Evolutionary conservation across 2,888 invertebrate genomes (phyloP), one percentile per base, ranked within the genome.

Genomic region (Pristionchus mayeri): DNA sequence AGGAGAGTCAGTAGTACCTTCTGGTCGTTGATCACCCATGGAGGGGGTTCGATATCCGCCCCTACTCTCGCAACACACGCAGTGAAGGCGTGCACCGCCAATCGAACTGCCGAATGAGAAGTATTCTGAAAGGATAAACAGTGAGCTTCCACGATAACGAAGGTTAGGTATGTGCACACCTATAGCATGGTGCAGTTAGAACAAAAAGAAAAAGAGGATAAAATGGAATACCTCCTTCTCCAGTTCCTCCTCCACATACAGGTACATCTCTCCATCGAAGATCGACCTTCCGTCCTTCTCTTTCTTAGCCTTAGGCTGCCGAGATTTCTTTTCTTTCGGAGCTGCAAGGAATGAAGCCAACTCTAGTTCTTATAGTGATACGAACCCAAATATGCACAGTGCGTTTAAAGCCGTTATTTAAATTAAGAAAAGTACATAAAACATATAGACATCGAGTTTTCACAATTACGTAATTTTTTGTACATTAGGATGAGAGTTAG

Each of bases 1-100:
- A 54, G 30, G 34, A 4, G 37, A 40, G 11, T 7, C 40, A 24
- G 18, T 13, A 7, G 34, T 75, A 88, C 88, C 85, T 91, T 88
- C 84, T 91, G 90, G 24, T 85, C 82, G 44, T 90, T 88, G 75
- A 92, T 88, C 44, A 90, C 87, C 85, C 89, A 91, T 83, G 90
- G 88, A 3, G 90, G 90, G 18, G 90, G 85, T 63, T 88, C 90
- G 57, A 90, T 88, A 63, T 90, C 89, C 18, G 90, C 90, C 21
- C 91, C 91, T 48, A 91, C 90, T 34, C 92, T 85, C 24, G 90
- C 87, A 18, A 91, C 88, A 86, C 91, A 92, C 16, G 92, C 91
- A 37, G 86, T 86, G 85, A 92, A 92, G 4, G 89, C 88, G 44
- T 89, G 87, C 34, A 92, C 88, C 9, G 91, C 91, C 75, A 91